Evolutionary conservation across 1,140 invertebrate genomes (phyloP), one percentile per base, ranked within the genome.

Genomic region (Bathynomus jamesi): DNA sequence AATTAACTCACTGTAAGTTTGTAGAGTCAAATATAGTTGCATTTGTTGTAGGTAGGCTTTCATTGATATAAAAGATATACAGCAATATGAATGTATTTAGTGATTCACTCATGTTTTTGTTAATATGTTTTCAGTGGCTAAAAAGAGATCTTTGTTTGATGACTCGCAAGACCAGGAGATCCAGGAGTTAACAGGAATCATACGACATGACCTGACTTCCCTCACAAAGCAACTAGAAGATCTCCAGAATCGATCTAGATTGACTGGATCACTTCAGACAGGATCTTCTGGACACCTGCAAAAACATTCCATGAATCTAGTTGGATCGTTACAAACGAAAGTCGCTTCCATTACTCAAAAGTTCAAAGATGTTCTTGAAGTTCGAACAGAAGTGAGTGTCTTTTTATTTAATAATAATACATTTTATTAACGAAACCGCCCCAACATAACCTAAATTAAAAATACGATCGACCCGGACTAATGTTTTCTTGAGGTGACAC

Each of bases 111-210:
- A n/a, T n/a, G n/a, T n/a, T n/a, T n/a, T n/a, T n/a, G n/a, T n/a
- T n/a, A n/a, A n/a, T n/a, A n/a, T n/a, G n/a, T n/a, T n/a, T n/a
- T 60, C 81, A 96, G 93, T 99, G 87, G 96, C 96, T 4, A 98
- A 98, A 84, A 90, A 91, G 79, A 97, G 96, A 82, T 96, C 95
- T 0, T 85, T 99, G 61, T 99, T 99, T 85, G 95, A 99, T 84
- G 96, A 99, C 80, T 86, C 91, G 82, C 71, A 76, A 29, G 91
- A 94, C 61, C 86, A 90, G 71, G 96, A 99, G 85, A 97, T 99
- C 67, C 94, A 99, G 83, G 95, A 99, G 82, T 82, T 99, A 46
- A 98, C 96, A 0, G 95, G 95, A 79, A 97, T 98, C 61, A 97
- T 99, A 29, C 99, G 98, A 85, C 91, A 94, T 78, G 97, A 99